Conservation (phyloP, 2,888 invertebrate species). For the Cyrtodaria siliqua region DNA sequence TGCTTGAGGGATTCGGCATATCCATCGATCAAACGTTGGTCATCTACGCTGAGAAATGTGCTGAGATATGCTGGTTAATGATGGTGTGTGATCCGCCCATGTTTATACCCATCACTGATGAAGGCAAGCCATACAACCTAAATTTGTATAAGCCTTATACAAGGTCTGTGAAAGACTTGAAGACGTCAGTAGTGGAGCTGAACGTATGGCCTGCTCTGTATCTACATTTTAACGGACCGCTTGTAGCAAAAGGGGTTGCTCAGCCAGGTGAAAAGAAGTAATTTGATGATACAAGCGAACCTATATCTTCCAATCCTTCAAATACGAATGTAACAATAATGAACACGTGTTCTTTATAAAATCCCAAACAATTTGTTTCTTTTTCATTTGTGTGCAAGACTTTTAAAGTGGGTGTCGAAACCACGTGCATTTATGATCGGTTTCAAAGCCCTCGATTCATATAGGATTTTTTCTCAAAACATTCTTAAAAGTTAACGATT, state of each 20-base stretch:
- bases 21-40: not conserved
- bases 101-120: conserved; percentile 11
- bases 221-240: conserved; percentile 19
- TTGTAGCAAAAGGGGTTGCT: conserved; percentile 55
- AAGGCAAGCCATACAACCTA: conserved; percentile 11
- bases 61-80: conserved; percentile 42
- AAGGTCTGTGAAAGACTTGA: conserved; percentile 26
- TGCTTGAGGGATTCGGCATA: too few species aligned
- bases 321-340: too few species aligned
- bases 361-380: too few species aligned
- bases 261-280: conserved; percentile 39
- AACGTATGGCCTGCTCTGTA: conserved; percentile 35
- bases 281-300: too few species aligned
- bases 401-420: too few species aligned
- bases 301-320: too few species aligned
- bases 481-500: too few species aligned
- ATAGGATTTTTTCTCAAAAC: too few species aligned
- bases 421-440: too few species aligned
- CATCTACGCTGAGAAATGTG: conserved; percentile 22
- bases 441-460: too few species aligned
- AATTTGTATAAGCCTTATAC: conserved; percentile 30
- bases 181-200: conserved; percentile 18
- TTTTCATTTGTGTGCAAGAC: too few species aligned
- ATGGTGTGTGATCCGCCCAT: conserved; percentile 38
- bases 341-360: too few species aligned